Percentiles rank a stretch among this genome's conserved stretches.
These are phyloP conservation scores for Hippoglossus stenolepis DNA, from an alignment of 2,113 vertebrate species.

Conservation along the genomic window DNA sequence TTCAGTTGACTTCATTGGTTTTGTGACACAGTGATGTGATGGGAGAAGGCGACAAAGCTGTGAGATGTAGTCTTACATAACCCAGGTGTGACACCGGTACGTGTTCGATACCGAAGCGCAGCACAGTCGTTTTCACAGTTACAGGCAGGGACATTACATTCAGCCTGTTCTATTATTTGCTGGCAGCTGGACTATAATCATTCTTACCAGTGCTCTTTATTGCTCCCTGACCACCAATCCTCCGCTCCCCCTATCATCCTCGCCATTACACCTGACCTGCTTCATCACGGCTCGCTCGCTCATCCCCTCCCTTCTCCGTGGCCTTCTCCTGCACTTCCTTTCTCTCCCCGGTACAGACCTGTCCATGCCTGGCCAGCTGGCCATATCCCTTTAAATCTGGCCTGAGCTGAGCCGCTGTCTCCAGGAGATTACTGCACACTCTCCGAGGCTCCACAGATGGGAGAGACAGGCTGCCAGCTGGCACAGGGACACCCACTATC, in stretches of 20 bases:
- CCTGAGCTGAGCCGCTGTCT: constrained; percentile 72
- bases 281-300: constrained; percentile 65
- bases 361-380: constrained; percentile 78
- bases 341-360: constrained; percentile 71
- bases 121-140: constrained; percentile 42
- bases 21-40: constrained; percentile 10
- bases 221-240: constrained; percentile 71
- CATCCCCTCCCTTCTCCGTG: constrained; percentile 51
- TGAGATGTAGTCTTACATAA: constrained; percentile 28
- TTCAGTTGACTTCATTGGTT: constrained; percentile 51
- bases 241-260: constrained; percentile 66
- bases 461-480: constrained; percentile 84
- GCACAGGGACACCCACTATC: constrained; percentile 81
- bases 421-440: constrained; percentile 84
- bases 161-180: constrained; percentile 56
- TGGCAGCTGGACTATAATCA: constrained; percentile 71
- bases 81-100: constrained; percentile 40
- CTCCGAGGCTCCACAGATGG: constrained; percentile 84
- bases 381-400: constrained; percentile 83
- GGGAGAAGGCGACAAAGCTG: constrained; percentile 19
- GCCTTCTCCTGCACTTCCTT: constrained; percentile 72
- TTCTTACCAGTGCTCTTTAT: constrained; percentile 69
- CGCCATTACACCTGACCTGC: constrained; percentile 71
- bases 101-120: constrained; percentile 28
- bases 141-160: constrained; percentile 54